Conservation (phyloP, 2,888 invertebrate genomes). For the Nomada ruficornis region DNA sequence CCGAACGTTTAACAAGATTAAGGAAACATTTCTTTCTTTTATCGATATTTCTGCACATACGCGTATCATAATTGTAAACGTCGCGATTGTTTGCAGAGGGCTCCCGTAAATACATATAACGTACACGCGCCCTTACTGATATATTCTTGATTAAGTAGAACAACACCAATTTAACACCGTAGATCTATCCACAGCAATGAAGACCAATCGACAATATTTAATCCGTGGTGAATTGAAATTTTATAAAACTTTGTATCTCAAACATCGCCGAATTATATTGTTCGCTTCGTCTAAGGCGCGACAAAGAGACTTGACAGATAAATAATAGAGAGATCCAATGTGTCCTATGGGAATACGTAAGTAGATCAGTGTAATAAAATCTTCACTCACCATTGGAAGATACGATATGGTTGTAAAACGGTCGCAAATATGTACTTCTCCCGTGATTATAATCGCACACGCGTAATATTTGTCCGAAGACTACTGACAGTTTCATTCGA, state of each 20-base stretch:
- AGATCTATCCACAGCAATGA: neutral
- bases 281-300: neutral
- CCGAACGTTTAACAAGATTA: too few species aligned
- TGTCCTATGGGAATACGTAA: neutral
- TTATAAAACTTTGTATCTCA: neutral
- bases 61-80: neutral
- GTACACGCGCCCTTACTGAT: neutral
- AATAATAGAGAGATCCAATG: neutral
- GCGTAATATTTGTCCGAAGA: conserved; percentile 18
- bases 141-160: neutral
- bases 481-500: conserved; percentile 54
- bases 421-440: conserved; percentile 8
- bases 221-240: too few species aligned
- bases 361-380: neutral
- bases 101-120: conserved; percentile 1
- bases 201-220: neutral
- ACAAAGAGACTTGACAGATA: neutral
- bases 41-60: too few species aligned
- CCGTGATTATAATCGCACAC: conserved; percentile 20
- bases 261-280: neutral
- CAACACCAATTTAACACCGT: conserved; percentile 2
- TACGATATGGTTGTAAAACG: neutral
- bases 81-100: neutral
- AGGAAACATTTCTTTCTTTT: too few species aligned
- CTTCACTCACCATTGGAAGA: conserved; percentile 53